Percentiles rank a stretch among this genome's conserved stretches.
These are phyloP conservation scores for Macropus fuliginosus DNA, from an alignment of 2,797 vertebrate species.

Conservation along the genomic window DNA sequence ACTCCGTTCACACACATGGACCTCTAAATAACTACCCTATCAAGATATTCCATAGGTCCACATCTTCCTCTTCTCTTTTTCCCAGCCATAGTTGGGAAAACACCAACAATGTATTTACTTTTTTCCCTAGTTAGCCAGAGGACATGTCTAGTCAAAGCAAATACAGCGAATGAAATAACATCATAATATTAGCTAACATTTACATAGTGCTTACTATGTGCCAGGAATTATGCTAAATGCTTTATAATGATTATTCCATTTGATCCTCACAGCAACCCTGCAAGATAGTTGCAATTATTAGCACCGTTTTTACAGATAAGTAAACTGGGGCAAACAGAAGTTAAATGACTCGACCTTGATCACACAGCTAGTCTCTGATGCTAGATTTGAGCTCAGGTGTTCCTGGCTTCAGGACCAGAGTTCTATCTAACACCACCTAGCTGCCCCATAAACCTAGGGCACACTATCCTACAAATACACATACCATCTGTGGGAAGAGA, in stretches of 20 bases:
- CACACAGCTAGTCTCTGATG: background rate
- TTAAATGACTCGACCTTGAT: background rate
- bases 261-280: background rate
- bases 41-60: background rate
- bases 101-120: background rate
- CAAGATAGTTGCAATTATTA: background rate
- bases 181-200: background rate
- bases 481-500: background rate
- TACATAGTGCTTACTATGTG: background rate
- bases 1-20: background rate
- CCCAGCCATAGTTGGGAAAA: background rate
- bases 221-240: background rate
- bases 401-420: background rate
- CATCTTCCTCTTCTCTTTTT: background rate
- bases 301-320: background rate
- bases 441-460: background rate
- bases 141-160: background rate
- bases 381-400: background rate
- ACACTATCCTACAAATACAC: background rate
- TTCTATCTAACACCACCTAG: background rate
- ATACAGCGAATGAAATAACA: background rate
- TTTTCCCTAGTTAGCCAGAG: background rate
- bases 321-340: background rate
- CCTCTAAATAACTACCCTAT: background rate
- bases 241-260: background rate